Evolutionary conservation across 2,113 vertebrate genomes (phyloP), one percentile per base, ranked within the genome.

Genomic region (Crotophaga sulcirostris): DNA sequence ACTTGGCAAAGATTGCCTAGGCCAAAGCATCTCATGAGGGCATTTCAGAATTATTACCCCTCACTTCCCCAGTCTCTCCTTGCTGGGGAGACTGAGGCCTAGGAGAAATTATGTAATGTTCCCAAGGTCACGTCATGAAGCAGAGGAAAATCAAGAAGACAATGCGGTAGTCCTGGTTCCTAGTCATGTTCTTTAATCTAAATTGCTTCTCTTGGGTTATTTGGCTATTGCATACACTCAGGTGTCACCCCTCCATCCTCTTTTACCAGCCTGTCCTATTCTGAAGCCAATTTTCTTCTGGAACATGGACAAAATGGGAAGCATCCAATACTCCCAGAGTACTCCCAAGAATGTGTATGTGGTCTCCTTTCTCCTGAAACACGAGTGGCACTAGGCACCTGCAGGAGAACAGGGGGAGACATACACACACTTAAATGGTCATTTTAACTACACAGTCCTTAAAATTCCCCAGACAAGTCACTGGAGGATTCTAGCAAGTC

Each of bases 51-150:
- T 49, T 86, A 68, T 24, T 34, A 70, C 4, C 6, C 7, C 52
- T 9, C 9, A 11, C 7, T 12, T 5, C 18, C 16, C 6, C 4
- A 2, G n/a, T 78, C 47, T 49, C 58, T 36, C 52, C 63, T 33
- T 74, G 42, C 24, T 62, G 40, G 84, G 84, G 89, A 95, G 97
- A 94, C 91, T 93, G 94, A 95, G 90, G 72, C 69, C 90, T 80
- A 68, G 68, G 23, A 81, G 31, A 69, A 6, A 21, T 90, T 92
- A 90, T 55, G 55, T 84, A 86, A 95, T 26, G 20, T 36, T 77
- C 80, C 67, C 90, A 93, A 95, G 88, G 93, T 95, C 94, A 95
- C 2, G 18, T 55, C 63, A 91, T 2, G 16, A 83, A 90, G 52
- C 4, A 4, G 44, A 66, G 52, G 11, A 95, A 7, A 93, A 13